Evolutionary conservation across 2,888 invertebrate genomes (phyloP).

Genomic region (Seira ritae): DNA sequence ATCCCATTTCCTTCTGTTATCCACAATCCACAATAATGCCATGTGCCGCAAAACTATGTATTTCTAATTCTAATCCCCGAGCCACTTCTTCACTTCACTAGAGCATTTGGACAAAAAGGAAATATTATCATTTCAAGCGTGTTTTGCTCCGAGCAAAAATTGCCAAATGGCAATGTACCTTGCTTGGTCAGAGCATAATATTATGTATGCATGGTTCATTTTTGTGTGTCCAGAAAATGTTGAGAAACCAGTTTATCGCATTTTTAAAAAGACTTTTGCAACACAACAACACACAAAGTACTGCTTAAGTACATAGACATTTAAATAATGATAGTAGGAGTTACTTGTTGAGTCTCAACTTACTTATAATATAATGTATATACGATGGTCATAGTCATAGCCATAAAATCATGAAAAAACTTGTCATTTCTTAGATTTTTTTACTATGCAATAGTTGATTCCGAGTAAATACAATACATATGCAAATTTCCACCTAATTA

Average conservation of each 20-base stretch:
- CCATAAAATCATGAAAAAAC: constrained; percentile 13
- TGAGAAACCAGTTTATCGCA: constrained; percentile 58
- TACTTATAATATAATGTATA: too few relatives aligned
- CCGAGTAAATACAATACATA: not conserved
- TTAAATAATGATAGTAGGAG: not conserved
- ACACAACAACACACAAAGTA: not conserved
- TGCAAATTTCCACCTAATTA: constrained; percentile 4
- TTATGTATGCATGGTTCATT: not conserved
- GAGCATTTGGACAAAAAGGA: too few relatives aligned
- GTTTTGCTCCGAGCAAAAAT: too few relatives aligned
- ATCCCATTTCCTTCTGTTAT: too few relatives aligned
- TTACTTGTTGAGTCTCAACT: too few relatives aligned
- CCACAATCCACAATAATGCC: too few relatives aligned
- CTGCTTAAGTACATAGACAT: not conserved
- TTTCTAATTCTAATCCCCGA: too few relatives aligned
- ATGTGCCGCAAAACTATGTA: too few relatives aligned
- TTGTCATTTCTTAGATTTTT: constrained; percentile 18
- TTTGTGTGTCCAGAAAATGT: constrained; percentile 53
- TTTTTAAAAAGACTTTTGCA: not conserved
- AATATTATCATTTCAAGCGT: too few relatives aligned
- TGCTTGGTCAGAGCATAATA: not conserved
- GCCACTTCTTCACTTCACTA: too few relatives aligned
- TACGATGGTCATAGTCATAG: too few relatives aligned
- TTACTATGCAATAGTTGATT: not conserved
- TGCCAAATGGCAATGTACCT: not conserved